Base-by-base conservation (phyloP, 2,797 vertebrate species). In the Capromys pilorides region DNA sequence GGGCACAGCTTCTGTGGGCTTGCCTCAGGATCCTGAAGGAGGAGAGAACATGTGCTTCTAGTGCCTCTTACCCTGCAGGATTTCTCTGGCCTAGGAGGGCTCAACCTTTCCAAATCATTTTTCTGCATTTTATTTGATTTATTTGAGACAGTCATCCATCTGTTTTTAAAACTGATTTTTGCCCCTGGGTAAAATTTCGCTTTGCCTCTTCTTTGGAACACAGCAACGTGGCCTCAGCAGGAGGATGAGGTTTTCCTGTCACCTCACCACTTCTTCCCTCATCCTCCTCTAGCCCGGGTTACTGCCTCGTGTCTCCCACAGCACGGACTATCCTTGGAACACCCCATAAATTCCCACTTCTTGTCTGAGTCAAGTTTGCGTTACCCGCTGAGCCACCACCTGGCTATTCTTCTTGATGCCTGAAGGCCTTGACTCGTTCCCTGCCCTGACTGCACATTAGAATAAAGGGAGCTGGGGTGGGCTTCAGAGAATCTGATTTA, bases 371-470 rank as follows among this genome's bases (percentile, higher is more conserved):
- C 62, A 77, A 71, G 82, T 88, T 90, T 16, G 21, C 31, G 33
- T 77, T 64, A 62, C 64, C 86, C 77, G 64, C 41, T 87, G 93
- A 91, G 91, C 90, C 59, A 66, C 80, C 54, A 67, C 24, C 88
- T 96, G 73, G 73, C 61, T 78, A 10, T 49, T 79, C 84, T 95
- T 94, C 82, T 87, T 36, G 73, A 67, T 75, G 33, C 61, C 39
- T 73, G 57, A 71, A 45, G 28, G 21, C 49, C 66, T 77, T 83
- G 67, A 69, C n/a, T 36, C 28, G 8, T 82, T 94, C 80, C 86
- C 41, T 24, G 64, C 22, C 62, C 75, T 66, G n/a, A 7, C 33
- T 80, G 33, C 45, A 33, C 1, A 24, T 77, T 79, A 80, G 45
- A 91, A 75, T 75, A 33, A 91, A 78, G 21, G 12, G 8, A 21